Conservation (phyloP, 1,140 invertebrate genomes). For the Notospermus geniculatus region DNA sequence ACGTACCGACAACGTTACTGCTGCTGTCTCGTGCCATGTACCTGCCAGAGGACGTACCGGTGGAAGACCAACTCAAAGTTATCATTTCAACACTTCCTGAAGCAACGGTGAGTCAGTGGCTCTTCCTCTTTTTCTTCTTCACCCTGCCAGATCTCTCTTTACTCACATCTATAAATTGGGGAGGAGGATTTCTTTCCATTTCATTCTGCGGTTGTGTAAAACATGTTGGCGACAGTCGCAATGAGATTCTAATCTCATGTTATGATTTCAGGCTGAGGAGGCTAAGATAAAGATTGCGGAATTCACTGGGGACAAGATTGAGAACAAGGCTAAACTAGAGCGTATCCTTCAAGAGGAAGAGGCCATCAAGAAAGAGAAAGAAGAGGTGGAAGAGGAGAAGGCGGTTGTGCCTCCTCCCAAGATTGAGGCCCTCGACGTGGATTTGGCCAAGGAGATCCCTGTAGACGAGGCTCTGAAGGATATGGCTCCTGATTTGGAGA, state of each 20-base stretch:
- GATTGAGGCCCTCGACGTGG: not conserved
- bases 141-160: too few relatives aligned
- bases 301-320: slow-evolving; percentile 84
- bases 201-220: too few relatives aligned
- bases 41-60: slow-evolving; percentile 65
- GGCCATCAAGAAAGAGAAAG: slow-evolving; percentile 84
- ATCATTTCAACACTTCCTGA: slow-evolving; percentile 89
- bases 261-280: slow-evolving; percentile 61
- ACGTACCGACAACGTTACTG: slow-evolving; percentile 90
- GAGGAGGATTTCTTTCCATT: too few relatives aligned
- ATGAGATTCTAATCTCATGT: too few relatives aligned
- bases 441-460: not conserved
- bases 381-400: slow-evolving; percentile 58
- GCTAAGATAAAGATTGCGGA: slow-evolving; percentile 93
- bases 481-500: slow-evolving; percentile 50
- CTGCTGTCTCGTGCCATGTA: slow-evolving; percentile 90
- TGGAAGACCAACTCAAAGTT: slow-evolving; percentile 82
- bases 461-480: slow-evolving; percentile 21
- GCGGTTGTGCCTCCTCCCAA: not conserved
- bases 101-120: slow-evolving; percentile 70
- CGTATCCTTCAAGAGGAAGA: slow-evolving; percentile 86
- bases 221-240: too few relatives aligned
- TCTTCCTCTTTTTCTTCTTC: too few relatives aligned
- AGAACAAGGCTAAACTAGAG: slow-evolving; percentile 88
- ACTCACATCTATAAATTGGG: too few relatives aligned